These are phyloP conservation scores for Sycophila texana DNA, from an alignment of 2,888 invertebrate species.

Conservation along the genomic window DNA sequence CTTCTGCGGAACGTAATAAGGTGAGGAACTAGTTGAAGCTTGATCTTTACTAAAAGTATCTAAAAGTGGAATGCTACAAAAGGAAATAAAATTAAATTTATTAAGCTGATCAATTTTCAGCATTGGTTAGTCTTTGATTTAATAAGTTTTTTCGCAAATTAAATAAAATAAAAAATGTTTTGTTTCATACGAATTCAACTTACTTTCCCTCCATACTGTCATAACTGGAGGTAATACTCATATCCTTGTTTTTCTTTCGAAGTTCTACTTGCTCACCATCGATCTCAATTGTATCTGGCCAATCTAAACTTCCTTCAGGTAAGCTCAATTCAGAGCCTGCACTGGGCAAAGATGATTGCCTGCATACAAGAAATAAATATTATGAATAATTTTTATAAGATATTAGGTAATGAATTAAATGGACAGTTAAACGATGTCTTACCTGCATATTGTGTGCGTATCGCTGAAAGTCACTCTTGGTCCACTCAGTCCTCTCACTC, in stretches of 20 bases:
- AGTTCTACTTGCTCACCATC: constrained; percentile 82
- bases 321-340: constrained; percentile 83
- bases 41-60: constrained; percentile 72
- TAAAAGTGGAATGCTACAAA: constrained; percentile 69
- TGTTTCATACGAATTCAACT: constrained; percentile 46
- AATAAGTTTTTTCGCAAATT: constrained; percentile 52
- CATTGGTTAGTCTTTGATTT: too few relatives aligned
- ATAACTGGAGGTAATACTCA: constrained; percentile 71
- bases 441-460: constrained; percentile 79
- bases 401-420: background rate
- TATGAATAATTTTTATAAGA: background rate
- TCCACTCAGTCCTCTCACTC: constrained; percentile 77
- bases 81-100: background rate
- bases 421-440: constrained; percentile 25
- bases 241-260: constrained; percentile 77
- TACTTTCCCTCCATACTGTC: constrained; percentile 74
- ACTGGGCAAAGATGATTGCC: constrained; percentile 88
- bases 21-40: constrained; percentile 71
- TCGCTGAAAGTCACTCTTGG: constrained; percentile 81
- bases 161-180: background rate
- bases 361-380: constrained; percentile 59
- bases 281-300: constrained; percentile 81
- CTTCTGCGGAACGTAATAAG: constrained; percentile 77
- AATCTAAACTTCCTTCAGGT: constrained; percentile 79
- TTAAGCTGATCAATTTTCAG: too few relatives aligned